These are phyloP conservation scores for Garrulus glandarius DNA, from an alignment of 2,797 vertebrate species.

Conservation along the genomic window DNA sequence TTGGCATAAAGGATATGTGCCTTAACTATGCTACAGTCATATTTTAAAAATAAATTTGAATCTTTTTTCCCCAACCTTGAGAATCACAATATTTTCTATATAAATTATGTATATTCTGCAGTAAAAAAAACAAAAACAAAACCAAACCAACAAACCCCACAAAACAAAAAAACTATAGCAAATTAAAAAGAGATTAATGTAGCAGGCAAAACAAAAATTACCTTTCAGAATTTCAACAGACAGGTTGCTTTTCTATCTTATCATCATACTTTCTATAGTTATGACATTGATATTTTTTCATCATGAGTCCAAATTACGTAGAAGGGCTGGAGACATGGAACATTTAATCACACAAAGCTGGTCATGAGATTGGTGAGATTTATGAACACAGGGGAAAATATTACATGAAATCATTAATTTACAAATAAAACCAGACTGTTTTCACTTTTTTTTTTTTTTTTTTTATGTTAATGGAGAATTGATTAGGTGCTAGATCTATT, in stretches of 20 bases:
- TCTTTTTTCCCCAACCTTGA: not conserved
- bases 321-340: not conserved
- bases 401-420: not conserved
- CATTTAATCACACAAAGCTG: not conserved
- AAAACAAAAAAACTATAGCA: not conserved
- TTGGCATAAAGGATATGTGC: not conserved
- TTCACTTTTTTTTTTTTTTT: not conserved
- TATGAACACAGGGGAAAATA: not conserved
- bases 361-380: not conserved
- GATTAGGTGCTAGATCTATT: not conserved
- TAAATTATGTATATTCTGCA: not conserved
- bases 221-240: not conserved
- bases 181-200: not conserved
- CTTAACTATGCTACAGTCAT: not conserved
- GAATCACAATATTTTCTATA: not conserved
- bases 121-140: not conserved
- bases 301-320: not conserved
- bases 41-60: slow-evolving; percentile 9
- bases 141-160: not conserved
- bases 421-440: not conserved
- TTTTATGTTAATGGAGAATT: not conserved
- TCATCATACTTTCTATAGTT: not conserved
- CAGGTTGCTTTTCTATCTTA: not conserved
- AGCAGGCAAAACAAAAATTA: not conserved
- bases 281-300: not conserved